These are phyloP conservation scores for Capitulum mitella DNA, from an alignment of 2,888 invertebrate genomes.

Conservation along the genomic window DNA sequence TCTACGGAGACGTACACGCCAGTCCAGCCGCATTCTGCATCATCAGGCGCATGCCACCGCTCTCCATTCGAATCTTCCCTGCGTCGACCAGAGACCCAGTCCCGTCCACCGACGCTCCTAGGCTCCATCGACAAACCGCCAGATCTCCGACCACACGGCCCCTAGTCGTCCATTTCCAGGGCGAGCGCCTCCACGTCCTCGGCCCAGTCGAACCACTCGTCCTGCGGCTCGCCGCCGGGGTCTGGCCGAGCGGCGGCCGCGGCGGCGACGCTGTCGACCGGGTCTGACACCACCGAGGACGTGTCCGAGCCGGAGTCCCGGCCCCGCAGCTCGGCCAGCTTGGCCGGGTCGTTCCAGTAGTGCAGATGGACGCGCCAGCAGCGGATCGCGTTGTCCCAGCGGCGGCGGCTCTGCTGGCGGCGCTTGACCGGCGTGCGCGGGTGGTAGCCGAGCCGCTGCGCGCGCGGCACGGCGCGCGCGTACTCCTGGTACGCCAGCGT, in stretches of 20 bases:
- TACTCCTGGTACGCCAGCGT: constrained; percentile 79
- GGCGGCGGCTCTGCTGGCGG: constrained; percentile 62
- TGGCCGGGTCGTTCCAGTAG: constrained; percentile 55
- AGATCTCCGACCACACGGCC: too few species aligned
- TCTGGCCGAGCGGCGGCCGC: not conserved
- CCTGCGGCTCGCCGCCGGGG: not conserved
- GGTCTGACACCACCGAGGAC: constrained; percentile 8
- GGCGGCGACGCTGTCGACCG: not conserved
- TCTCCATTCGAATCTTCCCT: too few species aligned
- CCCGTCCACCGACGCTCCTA: too few species aligned
- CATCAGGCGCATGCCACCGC: too few species aligned
- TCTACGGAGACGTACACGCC: too few species aligned
- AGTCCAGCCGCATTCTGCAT: too few species aligned
- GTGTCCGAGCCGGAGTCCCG: not conserved
- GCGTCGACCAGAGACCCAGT: too few species aligned
- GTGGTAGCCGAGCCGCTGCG: constrained; percentile 59
- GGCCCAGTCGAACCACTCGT: not conserved
- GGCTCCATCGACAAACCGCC: too few species aligned
- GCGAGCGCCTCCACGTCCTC: not conserved
- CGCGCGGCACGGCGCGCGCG: constrained; percentile 55
- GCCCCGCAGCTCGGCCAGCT: not conserved
- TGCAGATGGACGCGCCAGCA: constrained; percentile 82
- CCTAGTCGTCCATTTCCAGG: not conserved
- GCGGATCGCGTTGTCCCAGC: constrained; percentile 82
- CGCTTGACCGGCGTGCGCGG: constrained; percentile 86